Evolutionary conservation across 2,113 vertebrate species (phyloP), one percentile per base, ranked within the genome.

Genomic region (Scortum barcoo): DNA sequence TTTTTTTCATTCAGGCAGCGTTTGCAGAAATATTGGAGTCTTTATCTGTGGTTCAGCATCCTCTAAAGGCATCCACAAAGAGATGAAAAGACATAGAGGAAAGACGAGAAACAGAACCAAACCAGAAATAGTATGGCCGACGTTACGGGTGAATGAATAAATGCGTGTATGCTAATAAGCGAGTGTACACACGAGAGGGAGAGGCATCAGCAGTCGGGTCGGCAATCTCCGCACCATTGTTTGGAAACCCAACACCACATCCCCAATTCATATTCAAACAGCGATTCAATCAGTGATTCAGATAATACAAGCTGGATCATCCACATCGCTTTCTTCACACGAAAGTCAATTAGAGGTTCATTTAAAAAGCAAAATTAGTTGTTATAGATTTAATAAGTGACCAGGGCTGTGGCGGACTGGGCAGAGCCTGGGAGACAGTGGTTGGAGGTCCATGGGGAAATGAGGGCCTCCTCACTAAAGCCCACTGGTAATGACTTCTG

Each of bases 401-500:
- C 95, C 89, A 63, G 77, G 76, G 66, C 85, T 60, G n/a, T 53
- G 61, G 79, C 38, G 74, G 82, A 88, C 87, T 28, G 86, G 86
- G 78, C 87, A 87, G 57, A 78, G 40, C 66, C 44, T 13, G 42
- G 40, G 82, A 91, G 81, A 80, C 58, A 14, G 66, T 50, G 85
- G 79, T 38, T 71, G 61, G 38, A 78, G 60, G 84, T 90, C 93
- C 82, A 0, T 48, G 24, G 93, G 92, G 93, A 94, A 94, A 93
- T 93, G 86, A 88, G 61, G 2, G 80, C 85, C 69, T 81, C 83
- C 88, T 87, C 79, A 76, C 79, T 78, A 91, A 89, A 93, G 81
- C 89, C 90, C 81, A 78, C 58, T 78, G 70, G 85, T 96, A 95
- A 96, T 94, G 93, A 93, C 90, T 94, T 94, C 91, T 95, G 93